Base-by-base conservation (phyloP, 1,140 invertebrate species). In the Caenorhabditis briggsae region DNA sequence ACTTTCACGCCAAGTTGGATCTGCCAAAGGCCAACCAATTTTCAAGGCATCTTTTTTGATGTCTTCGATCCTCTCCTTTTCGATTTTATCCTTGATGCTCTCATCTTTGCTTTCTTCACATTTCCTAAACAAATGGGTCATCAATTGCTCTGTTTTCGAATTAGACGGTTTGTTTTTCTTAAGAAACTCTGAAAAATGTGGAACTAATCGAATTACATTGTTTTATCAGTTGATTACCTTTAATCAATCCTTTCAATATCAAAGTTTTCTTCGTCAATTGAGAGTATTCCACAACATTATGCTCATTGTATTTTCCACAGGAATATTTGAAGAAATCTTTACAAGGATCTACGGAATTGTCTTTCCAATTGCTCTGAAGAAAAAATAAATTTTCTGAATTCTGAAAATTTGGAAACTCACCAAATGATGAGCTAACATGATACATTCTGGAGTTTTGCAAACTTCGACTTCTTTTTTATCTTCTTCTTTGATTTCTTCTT, bases 371-470 rank as follows among this genome's bases (percentile, higher is more conserved):
- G 23, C 14, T 23, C 23, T 64, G 59, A 33, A 64, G 33, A 58
- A 33, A 1, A 3, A 33, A 33, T n/a, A 33, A 1, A 2, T 33
- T 33, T 33, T 33, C 33, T 33, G 3, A 3, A 2, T 2, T 3
- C 33, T 33, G 33, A 33, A 33, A 33, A 1, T 33, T 33, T 3
- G 33, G 9, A 33, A 33, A 33, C 11, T 33, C 33, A 64, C 59
- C 59, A 64, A 33, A 25, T 64, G 59, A 64, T 64, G 59, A 18
- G 25, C 59, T 23, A 64, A 33, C 0, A 23, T 64, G 8, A 64
- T 64, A 64, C 59, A 64, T 64, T 64, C 59, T 18, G 20, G 59
- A 25, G 59, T 55, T 55, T 55, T 18, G 50, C 50, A 55, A 18
- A 55, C 50, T 33, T 33, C 33, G 33, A 33, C 33, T 33, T 33